phyloP scores from a whole-genome alignment of 2,797 vertebrate genomes.

The Eupleurogrammus muticus region DNA sequence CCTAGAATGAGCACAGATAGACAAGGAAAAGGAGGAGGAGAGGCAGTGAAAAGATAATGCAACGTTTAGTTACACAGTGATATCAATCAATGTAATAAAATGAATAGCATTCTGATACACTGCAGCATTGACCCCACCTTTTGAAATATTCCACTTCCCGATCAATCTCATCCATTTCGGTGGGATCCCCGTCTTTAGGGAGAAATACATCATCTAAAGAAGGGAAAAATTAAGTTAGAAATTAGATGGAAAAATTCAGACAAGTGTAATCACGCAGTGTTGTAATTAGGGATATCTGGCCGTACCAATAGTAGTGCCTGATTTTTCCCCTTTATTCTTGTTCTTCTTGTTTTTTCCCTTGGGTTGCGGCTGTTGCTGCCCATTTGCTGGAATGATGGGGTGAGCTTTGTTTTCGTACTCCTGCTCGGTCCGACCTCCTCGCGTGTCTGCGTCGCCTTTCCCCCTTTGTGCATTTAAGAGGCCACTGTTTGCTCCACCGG shows the following conservation, averaged over 20 bases:
- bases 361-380: constrained; percentile 87
- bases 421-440: constrained; percentile 74
- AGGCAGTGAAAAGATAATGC: not conserved
- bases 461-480: constrained; percentile 66
- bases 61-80: not conserved
- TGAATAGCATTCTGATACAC: not conserved
- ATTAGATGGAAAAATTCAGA: constrained; percentile 8
- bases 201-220: constrained; percentile 97
- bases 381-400: constrained; percentile 67
- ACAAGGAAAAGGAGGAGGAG: not conserved
- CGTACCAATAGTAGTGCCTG: constrained; percentile 88
- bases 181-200: constrained; percentile 95
- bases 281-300: constrained; percentile 7
- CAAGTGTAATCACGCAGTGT: not conserved
- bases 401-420: constrained; percentile 77
- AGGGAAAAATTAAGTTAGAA: constrained; percentile 30
- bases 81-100: not conserved
- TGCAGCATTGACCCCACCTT: constrained; percentile 80
- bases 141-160: constrained; percentile 99
- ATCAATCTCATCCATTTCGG: constrained; percentile 98
- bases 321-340: constrained; percentile 94
- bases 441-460: constrained; percentile 76
- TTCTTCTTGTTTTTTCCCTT: constrained; percentile 94
- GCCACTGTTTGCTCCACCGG: constrained; percentile 66
- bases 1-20: constrained; percentile 75